Evolutionary conservation across 1,140 invertebrate species (phyloP), one percentile per base, ranked within the genome.

Genomic region (Trachymyrmex cornetzi): DNA sequence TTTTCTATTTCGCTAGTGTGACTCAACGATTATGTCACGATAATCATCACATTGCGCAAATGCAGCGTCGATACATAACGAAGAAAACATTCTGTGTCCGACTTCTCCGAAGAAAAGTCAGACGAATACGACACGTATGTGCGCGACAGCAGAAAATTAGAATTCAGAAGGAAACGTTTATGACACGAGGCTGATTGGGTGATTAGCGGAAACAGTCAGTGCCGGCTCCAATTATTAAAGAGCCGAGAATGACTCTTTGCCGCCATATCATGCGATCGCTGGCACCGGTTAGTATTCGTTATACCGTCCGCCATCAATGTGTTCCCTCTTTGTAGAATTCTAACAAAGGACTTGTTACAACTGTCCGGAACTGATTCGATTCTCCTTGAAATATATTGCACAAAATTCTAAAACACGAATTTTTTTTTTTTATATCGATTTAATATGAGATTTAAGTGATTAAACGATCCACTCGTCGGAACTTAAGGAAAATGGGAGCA

Each of bases 161-260:
- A 59, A 89, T 74, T 89, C 77, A 89, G 85, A 59, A 89, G 85
- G 88, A 90, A 89, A 57, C 77, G 72, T 87, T 90, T 89, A 89
- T 63, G 59, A 77, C 61, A 79, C 67, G 69, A 72, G 77, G 48
- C 53, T 82, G 86, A 86, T 86, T 88, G 89, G 19, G 59, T 72
- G 72, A 90, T 90, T 90, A 57, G 77, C 84, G 89, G 77, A 90
- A 90, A 77, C 72, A 79, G 57, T 79, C 86, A 30, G 64, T 75
- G 59, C 57, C 55, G 19, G 64, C 64, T 44, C 22, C 69, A 59
- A 86, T 90, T 81, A 87, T 84, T 66, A 61, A 75, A 69, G 53
- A 61, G 50, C 14, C 74, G 79, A 63, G 66, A 61, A 81, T n/a
- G 48, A 61, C 55, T 72, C 53, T 81, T 55, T 19, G 19, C 50